Evolutionary conservation across 2,888 invertebrate species (phyloP).

Genomic region (Eudasyphora cyanicolor): DNA sequence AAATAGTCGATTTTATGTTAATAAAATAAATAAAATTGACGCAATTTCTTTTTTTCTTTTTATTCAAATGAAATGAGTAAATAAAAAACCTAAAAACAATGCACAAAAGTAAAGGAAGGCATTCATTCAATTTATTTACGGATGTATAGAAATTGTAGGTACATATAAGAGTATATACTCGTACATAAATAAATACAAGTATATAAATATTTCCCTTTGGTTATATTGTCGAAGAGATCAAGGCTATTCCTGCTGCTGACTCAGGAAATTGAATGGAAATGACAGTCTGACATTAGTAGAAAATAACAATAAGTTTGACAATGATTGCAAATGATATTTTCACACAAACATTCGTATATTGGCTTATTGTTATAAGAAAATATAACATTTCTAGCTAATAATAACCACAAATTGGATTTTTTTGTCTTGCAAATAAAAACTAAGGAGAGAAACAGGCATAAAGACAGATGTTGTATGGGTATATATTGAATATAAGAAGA

Average conservation of each 20-base stretch:
- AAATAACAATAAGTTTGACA: neutral
- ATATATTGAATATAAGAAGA: too few relatives aligned
- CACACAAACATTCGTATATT: too few relatives aligned
- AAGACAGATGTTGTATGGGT: too few relatives aligned
- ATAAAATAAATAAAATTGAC: constrained; percentile 60
- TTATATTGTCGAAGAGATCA: neutral
- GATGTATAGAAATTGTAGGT: too few relatives aligned
- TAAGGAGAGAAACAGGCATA: too few relatives aligned
- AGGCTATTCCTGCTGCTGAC: constrained; percentile 5
- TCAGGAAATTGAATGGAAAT: constrained; percentile 34
- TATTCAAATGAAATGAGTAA: neutral
- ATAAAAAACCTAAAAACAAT: constrained; percentile 4
- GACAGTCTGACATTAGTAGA: neutral
- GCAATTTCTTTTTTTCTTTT: constrained; percentile 43
- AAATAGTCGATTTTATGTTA: constrained; percentile 59
- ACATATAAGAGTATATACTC: too few relatives aligned
- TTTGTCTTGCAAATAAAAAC: too few relatives aligned
- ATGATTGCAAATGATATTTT: neutral
- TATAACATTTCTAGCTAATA: neutral
- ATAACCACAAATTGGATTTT: neutral
- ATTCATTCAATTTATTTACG: neutral
- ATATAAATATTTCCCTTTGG: neutral
- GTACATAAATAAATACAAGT: too few relatives aligned
- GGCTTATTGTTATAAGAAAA: neutral
- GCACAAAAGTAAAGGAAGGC: neutral